A percentile compares a stretch with the other conserved stretches of the same genome.
phyloP scores from a whole-genome alignment of 2,113 vertebrate species.

The Mesoclemmys tuberculata region DNA sequence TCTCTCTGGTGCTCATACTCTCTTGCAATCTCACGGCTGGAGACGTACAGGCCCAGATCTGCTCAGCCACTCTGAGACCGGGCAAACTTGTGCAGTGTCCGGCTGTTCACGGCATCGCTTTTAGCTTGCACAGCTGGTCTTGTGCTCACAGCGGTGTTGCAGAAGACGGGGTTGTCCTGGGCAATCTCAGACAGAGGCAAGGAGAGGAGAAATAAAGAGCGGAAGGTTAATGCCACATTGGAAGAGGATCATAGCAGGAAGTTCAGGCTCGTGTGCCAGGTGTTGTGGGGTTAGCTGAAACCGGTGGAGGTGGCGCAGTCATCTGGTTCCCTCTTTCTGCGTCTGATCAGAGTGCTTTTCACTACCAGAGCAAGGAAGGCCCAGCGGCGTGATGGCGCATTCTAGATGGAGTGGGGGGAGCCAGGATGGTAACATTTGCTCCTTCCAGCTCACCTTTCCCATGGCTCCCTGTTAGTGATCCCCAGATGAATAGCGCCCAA shows the following conservation, averaged over 20 bases:
- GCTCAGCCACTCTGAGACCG: not conserved
- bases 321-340: too few species aligned
- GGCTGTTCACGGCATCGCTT: not conserved
- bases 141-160: too few species aligned
- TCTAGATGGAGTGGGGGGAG: accelerated
- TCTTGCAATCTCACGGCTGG: not conserved
- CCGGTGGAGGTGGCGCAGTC: too few species aligned
- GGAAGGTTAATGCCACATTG: too few species aligned
- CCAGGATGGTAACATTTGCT: not conserved
- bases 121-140: not conserved
- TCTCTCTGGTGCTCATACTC: not conserved
- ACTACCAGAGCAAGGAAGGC: not conserved
- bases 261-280: too few species aligned
- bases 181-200: too few species aligned
- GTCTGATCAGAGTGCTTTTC: accelerated
- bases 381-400: not conserved
- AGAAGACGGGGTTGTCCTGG: not conserved
- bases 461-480: accelerated
- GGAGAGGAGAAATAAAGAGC: too few species aligned
- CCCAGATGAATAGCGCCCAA: not conserved
- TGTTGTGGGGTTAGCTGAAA: not conserved
- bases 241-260: too few species aligned
- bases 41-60: accelerated
- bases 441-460: accelerated
- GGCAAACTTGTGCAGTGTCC: accelerated